Percentiles rank a stretch among this genome's conserved stretches.
These are phyloP conservation scores for Threskiornis aethiopicus DNA, from an alignment of 2,797 vertebrate genomes.

Conservation along the genomic window DNA sequence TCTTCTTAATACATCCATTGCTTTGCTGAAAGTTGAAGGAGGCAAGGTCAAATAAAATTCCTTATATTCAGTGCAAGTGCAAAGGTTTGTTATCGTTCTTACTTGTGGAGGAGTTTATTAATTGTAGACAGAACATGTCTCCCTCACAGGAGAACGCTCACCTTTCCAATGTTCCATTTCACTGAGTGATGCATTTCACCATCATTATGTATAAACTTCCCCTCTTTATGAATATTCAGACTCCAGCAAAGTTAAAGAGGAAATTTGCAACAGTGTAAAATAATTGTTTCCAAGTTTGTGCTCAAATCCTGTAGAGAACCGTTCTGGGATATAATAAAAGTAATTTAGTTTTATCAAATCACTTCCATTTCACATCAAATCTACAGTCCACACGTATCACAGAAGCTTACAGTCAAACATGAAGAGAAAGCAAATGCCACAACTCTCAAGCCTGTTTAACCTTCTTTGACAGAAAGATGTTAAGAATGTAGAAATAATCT, in stretches of 20 bases:
- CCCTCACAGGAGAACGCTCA: neutral
- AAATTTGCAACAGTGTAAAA: neutral
- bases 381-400: rapidly evolving
- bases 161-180: neutral
- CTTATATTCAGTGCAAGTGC: neutral
- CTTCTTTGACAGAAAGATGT: neutral
- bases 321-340: neutral
- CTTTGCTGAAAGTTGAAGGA: neutral
- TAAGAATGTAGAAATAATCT: neutral
- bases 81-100: neutral
- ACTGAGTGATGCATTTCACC: neutral
- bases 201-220: neutral
- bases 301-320: neutral
- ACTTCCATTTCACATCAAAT: neutral
- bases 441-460: neutral
- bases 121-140: neutral
- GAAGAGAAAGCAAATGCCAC: neutral
- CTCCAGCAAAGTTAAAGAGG: neutral
- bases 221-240: neutral
- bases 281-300: neutral
- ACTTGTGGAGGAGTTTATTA: neutral
- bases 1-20: neutral
- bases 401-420: neutral
- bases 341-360: neutral
- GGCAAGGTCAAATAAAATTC: neutral